A percentile compares a stretch with the other conserved stretches of the same genome.
These are phyloP conservation scores for Dreissena polymorpha DNA, from an alignment of 1,140 invertebrate species.

Conservation along the genomic window DNA sequence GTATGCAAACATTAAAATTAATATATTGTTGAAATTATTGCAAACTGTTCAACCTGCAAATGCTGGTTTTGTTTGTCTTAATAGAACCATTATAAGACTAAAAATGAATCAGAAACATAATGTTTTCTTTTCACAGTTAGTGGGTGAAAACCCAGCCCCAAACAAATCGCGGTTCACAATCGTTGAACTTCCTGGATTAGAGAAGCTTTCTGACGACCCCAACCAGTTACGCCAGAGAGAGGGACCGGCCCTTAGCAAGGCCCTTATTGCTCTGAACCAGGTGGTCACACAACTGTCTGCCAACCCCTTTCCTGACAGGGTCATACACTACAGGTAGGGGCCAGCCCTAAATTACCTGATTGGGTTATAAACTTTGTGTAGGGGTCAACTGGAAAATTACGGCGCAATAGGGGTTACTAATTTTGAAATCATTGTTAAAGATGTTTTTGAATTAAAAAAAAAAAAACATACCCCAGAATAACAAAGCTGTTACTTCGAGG, in stretches of 20 bases:
- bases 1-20: too few relatives aligned
- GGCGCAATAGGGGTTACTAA: too few relatives aligned
- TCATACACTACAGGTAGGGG: constrained; percentile 74
- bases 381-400: too few relatives aligned
- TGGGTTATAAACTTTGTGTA: too few relatives aligned
- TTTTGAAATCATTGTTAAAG: too few relatives aligned
- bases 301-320: constrained; percentile 72
- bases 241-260: constrained; percentile 67
- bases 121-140: constrained; percentile 61
- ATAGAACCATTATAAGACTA: too few relatives aligned
- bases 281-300: constrained; percentile 68
- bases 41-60: too few relatives aligned
- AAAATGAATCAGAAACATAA: background rate
- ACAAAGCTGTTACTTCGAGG: too few relatives aligned
- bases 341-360: background rate
- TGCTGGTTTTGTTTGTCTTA: too few relatives aligned
- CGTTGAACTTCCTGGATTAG: constrained; percentile 74
- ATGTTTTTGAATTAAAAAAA: too few relatives aligned
- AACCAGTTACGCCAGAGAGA: constrained; percentile 64
- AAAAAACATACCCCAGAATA: too few relatives aligned
- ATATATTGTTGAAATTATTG: too few relatives aligned
- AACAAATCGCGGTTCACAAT: constrained; percentile 74
- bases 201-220: constrained; percentile 69
- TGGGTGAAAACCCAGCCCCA: constrained; percentile 68
- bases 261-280: constrained; percentile 65